These are phyloP conservation scores for Lucinisca nassula DNA, from an alignment of 2,888 invertebrate species.

Conservation along the genomic window DNA sequence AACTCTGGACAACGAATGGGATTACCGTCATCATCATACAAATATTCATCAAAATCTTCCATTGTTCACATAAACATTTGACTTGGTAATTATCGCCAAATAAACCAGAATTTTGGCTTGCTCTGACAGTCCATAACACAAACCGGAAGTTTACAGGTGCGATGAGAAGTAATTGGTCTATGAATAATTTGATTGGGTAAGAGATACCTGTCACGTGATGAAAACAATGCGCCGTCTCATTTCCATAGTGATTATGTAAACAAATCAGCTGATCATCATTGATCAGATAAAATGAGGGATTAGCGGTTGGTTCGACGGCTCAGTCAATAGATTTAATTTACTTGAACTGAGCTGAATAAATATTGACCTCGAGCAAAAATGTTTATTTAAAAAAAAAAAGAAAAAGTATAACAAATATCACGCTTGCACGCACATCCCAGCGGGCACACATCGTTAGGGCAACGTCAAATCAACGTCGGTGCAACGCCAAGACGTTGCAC, in stretches of 20 bases:
- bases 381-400: too few relatives aligned
- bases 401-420: too few relatives aligned
- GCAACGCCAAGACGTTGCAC: too few relatives aligned
- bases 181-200: conserved; percentile 45
- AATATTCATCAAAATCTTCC: conserved; percentile 73
- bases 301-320: background rate
- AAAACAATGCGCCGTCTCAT: conserved; percentile 2
- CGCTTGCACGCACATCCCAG: too few relatives aligned
- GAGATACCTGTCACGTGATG: background rate
- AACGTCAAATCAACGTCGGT: too few relatives aligned
- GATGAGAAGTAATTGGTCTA: conserved; percentile 31
- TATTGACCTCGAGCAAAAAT: too few relatives aligned
- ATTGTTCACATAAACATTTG: conserved; percentile 17
- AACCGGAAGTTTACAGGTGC: conserved; percentile 59
- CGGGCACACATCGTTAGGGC: too few relatives aligned
- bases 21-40: conserved; percentile 78
- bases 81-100: too few relatives aligned
- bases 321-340: background rate
- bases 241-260: conserved; percentile 61
- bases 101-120: background rate
- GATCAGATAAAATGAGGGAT: background rate
- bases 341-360: too few relatives aligned
- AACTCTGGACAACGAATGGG: conserved; percentile 64
- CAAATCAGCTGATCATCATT: conserved; percentile 31
- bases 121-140: background rate